Base-by-base conservation (phyloP, 2,888 invertebrate genomes). In the Pasiphila rectangulata region DNA sequence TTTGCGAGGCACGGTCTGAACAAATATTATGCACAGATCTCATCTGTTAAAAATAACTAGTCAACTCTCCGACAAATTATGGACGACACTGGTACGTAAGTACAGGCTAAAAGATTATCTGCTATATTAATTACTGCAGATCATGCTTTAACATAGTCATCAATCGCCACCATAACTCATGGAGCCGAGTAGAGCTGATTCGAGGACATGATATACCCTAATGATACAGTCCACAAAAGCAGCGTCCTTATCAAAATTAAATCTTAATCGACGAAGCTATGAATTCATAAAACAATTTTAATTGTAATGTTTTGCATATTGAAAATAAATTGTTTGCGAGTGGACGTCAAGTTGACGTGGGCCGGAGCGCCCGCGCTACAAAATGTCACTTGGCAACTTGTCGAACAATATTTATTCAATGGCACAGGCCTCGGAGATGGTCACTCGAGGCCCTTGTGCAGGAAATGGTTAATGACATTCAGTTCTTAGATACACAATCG, bases 401-500 rank as follows among this genome's bases (percentile, higher is more conserved):
- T 83, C 75, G 64, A 78, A 83, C 80, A 83, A 82, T 86, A 79
- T 86, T 86, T 85, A 83, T 84, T 83, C 82, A 85, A 85, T 79
- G 71, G 75, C 71, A 69, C 68, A 77, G 69, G 69, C 75, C 79
- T 73, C 71, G 78, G 73, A 75, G 75, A 78, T 73, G 75, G 68
- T 74, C 78, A 82, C 83, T 85, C 73, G 75, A 83, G 73, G 69
- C 79, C 71, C 79, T 81, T 73, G 68, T 74, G 75, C 79, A 77
- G 80, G 80, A 83, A 82, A 83, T 77, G 65, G 72, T 79, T 84
- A 83, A 84, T 79, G 83, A 82, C 83, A 81, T 85, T 83, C 78
- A 75, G 71, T 76, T 81, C 76, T 83, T 75, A 79, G 75, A 69
- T 74, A 81, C 72, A 79, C 76, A 79, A 73, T 65, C 69, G 69